Evolutionary conservation across 2,797 vertebrate genomes (phyloP), one percentile per base, ranked within the genome.

Genomic region (Argentina silus): DNA sequence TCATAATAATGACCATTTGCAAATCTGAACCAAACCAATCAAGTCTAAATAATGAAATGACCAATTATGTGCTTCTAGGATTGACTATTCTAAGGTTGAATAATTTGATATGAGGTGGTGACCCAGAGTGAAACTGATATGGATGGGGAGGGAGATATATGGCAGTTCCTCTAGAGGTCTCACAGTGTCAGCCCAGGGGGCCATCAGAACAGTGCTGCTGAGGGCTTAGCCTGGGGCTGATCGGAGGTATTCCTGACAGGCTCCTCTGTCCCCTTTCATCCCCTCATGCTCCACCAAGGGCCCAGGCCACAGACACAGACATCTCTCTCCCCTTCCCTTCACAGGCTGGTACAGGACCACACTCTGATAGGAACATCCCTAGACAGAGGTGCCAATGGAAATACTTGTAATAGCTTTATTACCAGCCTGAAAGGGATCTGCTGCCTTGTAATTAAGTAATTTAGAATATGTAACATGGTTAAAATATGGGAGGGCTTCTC

Each of bases 201-300:
- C 45, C 65, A 60, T 78, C 80, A 78, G 78, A 79, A 81, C 70
- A 36, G 27, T 36, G 74, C 51, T 70, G 77, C 83, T 83, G 62
- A 82, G 70, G 81, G 82, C 77, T 77, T 85, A 42, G 80, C 87
- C 86, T 0, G 63, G 74, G 84, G 88, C 85, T 64, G 47, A 83
- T 59, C 73, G 65, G 74, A 84, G 83, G 83, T 82, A 78, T 76
- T 76, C 72, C 79, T 84, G 86, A 83, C 78, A 74, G n/a, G 56
- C 80, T 81, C 23, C 69, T 83, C 77, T 74, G 62, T 81, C 72
- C 64, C 81, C 78, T 85, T 90, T 90, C 77, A 84, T 88, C 79
- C 83, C 36, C 69, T 75, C 68, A 67, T 64, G 61, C 62, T 59
- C 72, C 61, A 48, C 61, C 59, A 55, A 51, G 43, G 45, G 72